A percentile compares a stretch with the other conserved stretches of the same genome.
phyloP scores from a whole-genome alignment of 2,113 vertebrate species.

The Notiomystis cincta region DNA sequence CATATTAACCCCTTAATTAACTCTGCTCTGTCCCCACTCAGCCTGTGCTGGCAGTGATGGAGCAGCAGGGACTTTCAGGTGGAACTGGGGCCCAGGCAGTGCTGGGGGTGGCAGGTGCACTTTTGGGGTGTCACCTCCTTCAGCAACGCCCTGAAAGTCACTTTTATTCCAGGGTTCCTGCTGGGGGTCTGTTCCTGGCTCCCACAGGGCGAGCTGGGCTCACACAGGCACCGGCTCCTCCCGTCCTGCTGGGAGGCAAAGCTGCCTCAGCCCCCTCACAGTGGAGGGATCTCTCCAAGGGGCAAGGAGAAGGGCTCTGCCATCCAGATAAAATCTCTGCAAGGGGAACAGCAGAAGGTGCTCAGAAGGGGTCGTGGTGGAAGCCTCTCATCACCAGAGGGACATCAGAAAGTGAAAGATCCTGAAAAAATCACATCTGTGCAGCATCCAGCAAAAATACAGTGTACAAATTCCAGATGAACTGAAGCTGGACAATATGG shows the following conservation, averaged over 20 bases:
- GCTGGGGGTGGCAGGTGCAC: background rate
- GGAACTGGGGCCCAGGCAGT: background rate
- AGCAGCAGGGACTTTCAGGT: background rate
- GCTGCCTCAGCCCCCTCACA: background rate
- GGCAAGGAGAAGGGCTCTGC: background rate
- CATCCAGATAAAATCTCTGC: background rate
- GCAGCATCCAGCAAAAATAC: background rate
- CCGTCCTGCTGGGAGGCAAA: background rate
- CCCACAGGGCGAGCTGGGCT: fast-evolving
- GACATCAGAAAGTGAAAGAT: background rate
- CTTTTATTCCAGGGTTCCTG: background rate
- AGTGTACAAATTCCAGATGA: fast-evolving
- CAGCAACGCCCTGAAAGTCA: background rate
- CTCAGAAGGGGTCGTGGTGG: background rate
- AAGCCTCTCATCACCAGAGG: background rate
- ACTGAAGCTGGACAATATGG: too few relatives aligned
- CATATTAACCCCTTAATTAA: conserved; percentile 10
- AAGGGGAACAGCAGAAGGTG: background rate
- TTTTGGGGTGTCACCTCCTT: background rate
- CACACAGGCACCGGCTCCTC: background rate
- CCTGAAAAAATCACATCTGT: background rate
- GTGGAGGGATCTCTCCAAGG: background rate
- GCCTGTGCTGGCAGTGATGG: background rate
- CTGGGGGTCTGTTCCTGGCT: background rate
- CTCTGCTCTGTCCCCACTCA: background rate